A percentile compares a stretch with the other conserved stretches of the same genome.
phyloP scores from a whole-genome alignment of 2,113 vertebrate species.

The Cottus gobio region DNA sequence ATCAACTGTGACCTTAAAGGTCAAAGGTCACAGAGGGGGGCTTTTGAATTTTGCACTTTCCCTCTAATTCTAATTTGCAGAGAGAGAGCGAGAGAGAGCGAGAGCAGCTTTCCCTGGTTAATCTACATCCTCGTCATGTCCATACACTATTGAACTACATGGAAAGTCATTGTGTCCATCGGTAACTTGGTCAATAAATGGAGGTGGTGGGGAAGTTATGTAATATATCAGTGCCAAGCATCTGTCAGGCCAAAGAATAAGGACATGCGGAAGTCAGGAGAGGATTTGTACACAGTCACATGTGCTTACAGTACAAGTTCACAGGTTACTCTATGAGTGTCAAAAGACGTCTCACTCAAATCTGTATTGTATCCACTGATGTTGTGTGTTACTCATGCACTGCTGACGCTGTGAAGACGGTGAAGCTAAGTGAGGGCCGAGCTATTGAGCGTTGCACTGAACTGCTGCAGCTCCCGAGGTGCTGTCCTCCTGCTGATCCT shows the following conservation, averaged over 20 bases:
- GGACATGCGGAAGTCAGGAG: background rate
- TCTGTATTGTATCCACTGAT: background rate
- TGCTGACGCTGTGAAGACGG: background rate
- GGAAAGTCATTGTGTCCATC: background rate
- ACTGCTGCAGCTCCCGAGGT: background rate
- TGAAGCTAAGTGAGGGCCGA: background rate
- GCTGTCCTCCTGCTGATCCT: slow-evolving; percentile 7
- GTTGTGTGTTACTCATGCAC: background rate
- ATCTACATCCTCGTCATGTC: background rate
- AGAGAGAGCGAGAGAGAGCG: slow-evolving; percentile 4
- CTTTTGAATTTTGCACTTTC: slow-evolving; percentile 28
- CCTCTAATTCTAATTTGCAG: slow-evolving; percentile 26
- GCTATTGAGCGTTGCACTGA: background rate
- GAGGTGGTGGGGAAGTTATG: background rate
- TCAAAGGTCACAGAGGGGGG: slow-evolving; percentile 38
- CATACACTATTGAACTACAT: background rate
- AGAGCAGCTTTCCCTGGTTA: slow-evolving; percentile 6
- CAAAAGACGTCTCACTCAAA: background rate
- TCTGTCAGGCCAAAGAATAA: slow-evolving; percentile 8
- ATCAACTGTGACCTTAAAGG: slow-evolving; percentile 18
- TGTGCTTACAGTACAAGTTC: background rate
- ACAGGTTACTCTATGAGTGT: background rate
- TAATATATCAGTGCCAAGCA: background rate
- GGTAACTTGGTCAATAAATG: background rate
- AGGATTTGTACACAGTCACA: background rate